phyloP scores from a whole-genome alignment of 2,888 invertebrate genomes.

The Taphrorychus bicolor region DNA sequence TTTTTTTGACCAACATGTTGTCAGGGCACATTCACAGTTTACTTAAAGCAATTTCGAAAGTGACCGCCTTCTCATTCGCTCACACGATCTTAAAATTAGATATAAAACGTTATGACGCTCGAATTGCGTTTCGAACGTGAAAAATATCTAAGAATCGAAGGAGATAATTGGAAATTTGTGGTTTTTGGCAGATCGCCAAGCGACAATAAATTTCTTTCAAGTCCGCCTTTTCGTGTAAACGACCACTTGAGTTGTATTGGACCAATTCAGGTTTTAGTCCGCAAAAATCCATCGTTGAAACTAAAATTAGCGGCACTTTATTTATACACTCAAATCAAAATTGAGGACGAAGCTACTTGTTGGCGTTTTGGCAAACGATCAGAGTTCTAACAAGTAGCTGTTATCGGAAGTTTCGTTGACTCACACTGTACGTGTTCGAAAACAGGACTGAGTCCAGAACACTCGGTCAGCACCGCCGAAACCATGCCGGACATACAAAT shows the following conservation, averaged over 20 bases:
- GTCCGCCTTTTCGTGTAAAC: constrained; percentile 19
- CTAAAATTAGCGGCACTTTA: not conserved
- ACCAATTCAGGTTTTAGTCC: not conserved
- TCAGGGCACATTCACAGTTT: constrained; percentile 21
- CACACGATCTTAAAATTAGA: constrained; percentile 8
- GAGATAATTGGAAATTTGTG: constrained; percentile 13
- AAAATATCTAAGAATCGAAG: constrained; percentile 6
- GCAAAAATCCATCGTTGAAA: not conserved
- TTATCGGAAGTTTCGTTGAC: not conserved
- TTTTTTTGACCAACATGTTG: constrained; percentile 19
- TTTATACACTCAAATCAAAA: constrained; percentile 2
- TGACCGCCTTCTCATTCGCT: no score
- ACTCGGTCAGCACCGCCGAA: constrained; percentile 58
- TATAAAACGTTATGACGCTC: constrained; percentile 33
- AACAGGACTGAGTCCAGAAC: constrained; percentile 58
- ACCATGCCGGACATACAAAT: constrained; percentile 45
- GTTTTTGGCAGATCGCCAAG: constrained; percentile 18
- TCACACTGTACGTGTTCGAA: not conserved
- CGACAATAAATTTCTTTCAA: constrained; percentile 25
- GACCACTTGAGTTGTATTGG: constrained; percentile 23
- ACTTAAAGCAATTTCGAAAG: constrained; percentile 15
- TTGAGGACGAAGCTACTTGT: constrained; percentile 30
- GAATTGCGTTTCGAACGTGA: constrained; percentile 20
- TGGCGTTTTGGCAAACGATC: constrained; percentile 32
- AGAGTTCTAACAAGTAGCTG: constrained; percentile 37